Base-by-base conservation (phyloP, 2,797 vertebrate genomes). In the Acanthopagrus latus region DNA sequence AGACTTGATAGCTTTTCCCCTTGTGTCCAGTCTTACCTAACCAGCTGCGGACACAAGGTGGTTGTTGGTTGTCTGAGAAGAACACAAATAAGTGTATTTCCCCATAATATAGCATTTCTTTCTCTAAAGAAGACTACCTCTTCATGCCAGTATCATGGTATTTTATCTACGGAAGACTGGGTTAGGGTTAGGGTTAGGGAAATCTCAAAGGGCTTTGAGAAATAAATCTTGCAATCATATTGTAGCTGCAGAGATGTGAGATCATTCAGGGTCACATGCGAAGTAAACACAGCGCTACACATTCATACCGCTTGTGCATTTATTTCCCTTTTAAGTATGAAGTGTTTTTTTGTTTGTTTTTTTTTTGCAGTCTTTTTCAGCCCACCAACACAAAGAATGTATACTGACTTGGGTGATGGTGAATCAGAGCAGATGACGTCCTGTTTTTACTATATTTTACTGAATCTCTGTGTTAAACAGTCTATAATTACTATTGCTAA, bases 401-500 rank as follows among this genome's bases (percentile, higher is more conserved):
- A 63, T 29, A 50, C 60, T 38, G 2, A 27, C 14, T 38, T 38
- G 38, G 38, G 38, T 64, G 18, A 23, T 27, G 18, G 18, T 59
- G 14, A 74, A n/a, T 69, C 16, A 58, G 7, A 56, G 25, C 12
- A 47, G 33, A 65, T 46, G 16, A 48, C 17, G 14, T 50, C 12
- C 27, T 23, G 11, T 52, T 64, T 38, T 33, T 14, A 23, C n/a
- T 9, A 17, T 0, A 13, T 25, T 20, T 54, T 50, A 46, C 4
- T 13, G 43, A 27, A 55, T 27, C 10, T 21, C 5, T 74, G 44
- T 38, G 29, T 71, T 60, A 27, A 58, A 59, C 46, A 5, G 29
- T 64, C 62, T 63, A 56, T 62, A 65, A 69, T 76, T 38, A 67
- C 55, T 13, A 46, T 69, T 52, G n/a, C 54, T 8, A 38, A 33